These are phyloP conservation scores for Lethrus apterus DNA, from an alignment of 1,140 invertebrate species.

Conservation along the genomic window DNA sequence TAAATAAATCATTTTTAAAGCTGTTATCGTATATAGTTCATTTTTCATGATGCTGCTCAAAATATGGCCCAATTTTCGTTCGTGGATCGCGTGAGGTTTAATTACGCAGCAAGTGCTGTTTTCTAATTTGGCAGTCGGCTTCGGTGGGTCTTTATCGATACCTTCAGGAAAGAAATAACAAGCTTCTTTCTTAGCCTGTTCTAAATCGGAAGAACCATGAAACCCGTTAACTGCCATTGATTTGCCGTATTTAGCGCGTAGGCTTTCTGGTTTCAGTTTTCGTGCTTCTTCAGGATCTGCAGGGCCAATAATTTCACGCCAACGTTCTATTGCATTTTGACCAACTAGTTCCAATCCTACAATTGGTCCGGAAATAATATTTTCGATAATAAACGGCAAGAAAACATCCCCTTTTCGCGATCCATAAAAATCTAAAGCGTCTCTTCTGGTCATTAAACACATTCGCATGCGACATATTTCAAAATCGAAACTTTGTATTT, in stretches of 20 bases:
- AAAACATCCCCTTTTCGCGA: conserved; percentile 41
- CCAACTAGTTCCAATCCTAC: conserved; percentile 60
- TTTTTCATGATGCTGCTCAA: conserved; percentile 65
- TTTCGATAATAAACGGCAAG: conserved; percentile 43
- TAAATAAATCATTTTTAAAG: conserved; percentile 70
- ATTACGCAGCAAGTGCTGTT: conserved; percentile 80
- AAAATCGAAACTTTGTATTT: conserved; percentile 41
- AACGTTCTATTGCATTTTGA: conserved; percentile 50
- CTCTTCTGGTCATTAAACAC: conserved; percentile 48
- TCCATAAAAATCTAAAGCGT: conserved; percentile 51
- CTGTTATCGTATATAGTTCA: conserved; percentile 69
- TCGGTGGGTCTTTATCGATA: conserved; percentile 42
- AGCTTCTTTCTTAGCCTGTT: conserved; percentile 47
- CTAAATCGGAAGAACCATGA: conserved; percentile 55
- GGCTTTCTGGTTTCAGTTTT: conserved; percentile 47
- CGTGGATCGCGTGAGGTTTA: conserved; percentile 83
- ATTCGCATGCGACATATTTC: conserved; percentile 58
- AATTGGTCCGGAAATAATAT: conserved; percentile 57
- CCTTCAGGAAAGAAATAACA: conserved; percentile 31
- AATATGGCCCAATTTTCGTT: conserved; percentile 63
- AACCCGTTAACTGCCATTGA: conserved; percentile 64
- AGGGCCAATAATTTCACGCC: conserved; percentile 57
- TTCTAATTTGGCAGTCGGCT: conserved; percentile 51
- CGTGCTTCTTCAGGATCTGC: conserved; percentile 56
- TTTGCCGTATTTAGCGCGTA: conserved; percentile 67